Base-by-base conservation (phyloP, 2,888 invertebrate species). In the Drosophila falleni region DNA sequence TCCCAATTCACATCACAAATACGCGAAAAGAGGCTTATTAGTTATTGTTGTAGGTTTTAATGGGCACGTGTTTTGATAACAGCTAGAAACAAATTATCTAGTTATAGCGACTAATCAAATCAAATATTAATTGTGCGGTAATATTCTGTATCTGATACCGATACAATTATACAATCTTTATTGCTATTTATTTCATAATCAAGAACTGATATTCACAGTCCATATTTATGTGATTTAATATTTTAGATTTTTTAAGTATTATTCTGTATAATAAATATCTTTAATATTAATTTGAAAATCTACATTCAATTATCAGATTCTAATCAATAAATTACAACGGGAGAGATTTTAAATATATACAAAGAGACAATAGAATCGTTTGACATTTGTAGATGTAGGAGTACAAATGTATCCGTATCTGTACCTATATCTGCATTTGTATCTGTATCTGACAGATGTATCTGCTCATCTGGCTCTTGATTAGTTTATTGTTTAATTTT, bases 401-500 rank as follows among this genome's bases (percentile, higher is more conserved):
- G 56, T 64, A 26, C 53, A 47, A 44, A 37, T 66, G 54, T 10
- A 42, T 49, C n/a, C 11, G 47, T 35, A 19, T 37, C 39, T 39
- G 35, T 19, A 60, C 29, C 19, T 39, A 35, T 15, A 37, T 29
- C 16, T 58, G 19, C 31, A 26, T 47, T 47, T 49, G 47, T 16
- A 58, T 47, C 63, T 55, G 58, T 41, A 47, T 64, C 69, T 74
- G 66, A 35, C 58, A 68, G 71, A 58, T 67, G 63, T 53, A 53
- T 62, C 65, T 71, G 76, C 33, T 42, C 50, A 53, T 62, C 59
- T 51, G 42, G 13, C 54, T 59, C 86, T 86, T 84, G 84, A 84
- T 84, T 84, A 84, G 76, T 86, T 86, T 86, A 84, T 83, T 83
- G 83, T 83, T 85, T 64, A 78, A 67, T 63, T 69, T 50, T 65